Evolutionary conservation across 2,888 invertebrate genomes (phyloP), one percentile per base, ranked within the genome.

Genomic region (Hydriomena furcata): DNA sequence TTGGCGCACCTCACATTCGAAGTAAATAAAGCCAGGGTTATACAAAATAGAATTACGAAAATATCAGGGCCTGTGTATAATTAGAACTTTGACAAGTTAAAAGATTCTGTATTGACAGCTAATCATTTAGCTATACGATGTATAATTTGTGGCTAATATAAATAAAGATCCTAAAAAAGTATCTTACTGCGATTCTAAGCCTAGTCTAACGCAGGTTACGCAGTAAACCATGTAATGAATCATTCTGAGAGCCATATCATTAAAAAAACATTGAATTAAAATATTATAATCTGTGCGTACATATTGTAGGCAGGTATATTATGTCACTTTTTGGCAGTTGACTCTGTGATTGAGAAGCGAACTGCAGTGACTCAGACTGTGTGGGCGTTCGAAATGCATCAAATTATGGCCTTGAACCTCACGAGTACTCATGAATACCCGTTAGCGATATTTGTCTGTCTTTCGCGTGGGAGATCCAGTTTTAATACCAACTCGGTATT

Each of bases 331-430:
- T 77, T 80, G 80, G 74, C 77, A 76, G 66, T 67, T 65, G 67
- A 55, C 61, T 63, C 55, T 60, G 67, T 76, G 71, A 74, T 76
- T 80, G 76, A 72, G 71, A 73, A 71, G 67, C 66, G 62, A 77
- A 75, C 53, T 66, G 68, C 20, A 66, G 70, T 85, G 86, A 88
- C 68, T 88, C 84, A 87, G 57, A 38, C 1, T 13, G 66, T 56
- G 88, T 88, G 73, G 88, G 88, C 65, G 75, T 83, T 76, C 65
- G 77, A 66, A 79, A 82, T 87, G 88, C 86, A 85, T 73, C 75
- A 71, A 72, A 76, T 71, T 58, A 68, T 66, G 74, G 64, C 80
- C 82, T 80, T 86, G 83, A 86, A 85, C 87, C 79, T 71, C 66
- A 62, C 63, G 61, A 59, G 68, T 71, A 71, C 57, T 58, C 62